Percentiles rank a stretch among this genome's conserved stretches.
Evolutionary conservation across 2,113 vertebrate genomes (phyloP).

Genomic region (Psittacara wagleri): DNA sequence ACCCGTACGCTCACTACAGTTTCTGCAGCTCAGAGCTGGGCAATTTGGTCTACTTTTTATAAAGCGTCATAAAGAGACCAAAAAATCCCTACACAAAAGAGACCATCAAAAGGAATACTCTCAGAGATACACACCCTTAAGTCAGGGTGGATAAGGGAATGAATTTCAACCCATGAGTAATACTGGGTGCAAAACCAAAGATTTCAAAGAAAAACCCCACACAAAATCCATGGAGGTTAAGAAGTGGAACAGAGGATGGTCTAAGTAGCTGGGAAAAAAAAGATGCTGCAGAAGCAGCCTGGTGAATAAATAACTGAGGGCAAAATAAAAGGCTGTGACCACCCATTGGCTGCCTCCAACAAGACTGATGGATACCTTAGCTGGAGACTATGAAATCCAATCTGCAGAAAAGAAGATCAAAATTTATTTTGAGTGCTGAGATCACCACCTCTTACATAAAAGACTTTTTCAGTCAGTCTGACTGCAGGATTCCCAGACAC

Average conservation of each 20-base stretch:
- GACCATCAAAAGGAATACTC: background rate
- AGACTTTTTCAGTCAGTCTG: slow-evolving; percentile 39
- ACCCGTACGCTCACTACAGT: background rate
- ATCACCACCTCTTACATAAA: slow-evolving; percentile 55
- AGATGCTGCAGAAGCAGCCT: background rate
- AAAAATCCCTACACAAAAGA: background rate
- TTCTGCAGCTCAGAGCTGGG: background rate
- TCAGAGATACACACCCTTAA: background rate
- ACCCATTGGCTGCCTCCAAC: slow-evolving; percentile 13
- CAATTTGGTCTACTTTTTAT: background rate
- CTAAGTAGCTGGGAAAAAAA: background rate
- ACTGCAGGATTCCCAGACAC: slow-evolving; percentile 54
- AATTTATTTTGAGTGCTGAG: slow-evolving; percentile 60
- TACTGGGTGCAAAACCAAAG: background rate
- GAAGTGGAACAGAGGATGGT: background rate
- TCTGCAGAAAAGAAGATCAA: slow-evolving; percentile 37
- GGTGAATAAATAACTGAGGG: background rate
- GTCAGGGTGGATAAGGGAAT: background rate
- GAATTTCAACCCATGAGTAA: background rate
- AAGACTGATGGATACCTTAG: slow-evolving; percentile 10
- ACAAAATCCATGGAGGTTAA: background rate
- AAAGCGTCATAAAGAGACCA: background rate
- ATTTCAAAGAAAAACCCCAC: background rate
- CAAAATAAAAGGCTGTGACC: background rate
- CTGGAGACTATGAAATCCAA: slow-evolving; percentile 20